These are phyloP conservation scores for Enteromius radiatus DNA, from an alignment of 2,797 vertebrate species.

Conservation along the genomic window DNA sequence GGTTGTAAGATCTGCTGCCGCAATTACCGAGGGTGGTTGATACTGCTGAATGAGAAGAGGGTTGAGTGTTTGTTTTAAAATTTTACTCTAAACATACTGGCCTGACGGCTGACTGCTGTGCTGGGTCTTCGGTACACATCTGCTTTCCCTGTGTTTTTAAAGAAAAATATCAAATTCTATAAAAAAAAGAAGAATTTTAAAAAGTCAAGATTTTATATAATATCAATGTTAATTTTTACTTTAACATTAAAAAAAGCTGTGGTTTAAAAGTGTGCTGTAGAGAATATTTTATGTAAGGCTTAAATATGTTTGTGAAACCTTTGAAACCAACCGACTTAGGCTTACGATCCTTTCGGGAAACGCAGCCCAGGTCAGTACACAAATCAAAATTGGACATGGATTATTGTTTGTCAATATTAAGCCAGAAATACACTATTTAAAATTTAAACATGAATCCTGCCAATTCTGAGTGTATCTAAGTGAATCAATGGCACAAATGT, in stretches of 20 bases:
- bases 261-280: background rate
- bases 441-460: background rate
- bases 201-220: background rate
- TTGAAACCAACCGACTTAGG: too few relatives aligned
- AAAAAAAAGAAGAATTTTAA: too few relatives aligned
- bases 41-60: conserved; percentile 35
- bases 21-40: conserved; percentile 43
- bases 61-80: conserved; percentile 1
- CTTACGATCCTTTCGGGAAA: too few relatives aligned
- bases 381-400: background rate
- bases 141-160: background rate
- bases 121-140: background rate
- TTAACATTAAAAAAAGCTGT: background rate
- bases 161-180: background rate
- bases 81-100: conserved; percentile 7
- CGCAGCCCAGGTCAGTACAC: background rate
- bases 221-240: too few relatives aligned
- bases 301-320: background rate
- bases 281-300: background rate
- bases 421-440: background rate
- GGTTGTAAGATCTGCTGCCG: conserved; percentile 46
- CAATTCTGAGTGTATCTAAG: background rate
- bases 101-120: background rate
- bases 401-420: background rate
- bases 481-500: background rate